Evolutionary conservation across 2,888 invertebrate species (phyloP).

Genomic region (Pandemis heparana): DNA sequence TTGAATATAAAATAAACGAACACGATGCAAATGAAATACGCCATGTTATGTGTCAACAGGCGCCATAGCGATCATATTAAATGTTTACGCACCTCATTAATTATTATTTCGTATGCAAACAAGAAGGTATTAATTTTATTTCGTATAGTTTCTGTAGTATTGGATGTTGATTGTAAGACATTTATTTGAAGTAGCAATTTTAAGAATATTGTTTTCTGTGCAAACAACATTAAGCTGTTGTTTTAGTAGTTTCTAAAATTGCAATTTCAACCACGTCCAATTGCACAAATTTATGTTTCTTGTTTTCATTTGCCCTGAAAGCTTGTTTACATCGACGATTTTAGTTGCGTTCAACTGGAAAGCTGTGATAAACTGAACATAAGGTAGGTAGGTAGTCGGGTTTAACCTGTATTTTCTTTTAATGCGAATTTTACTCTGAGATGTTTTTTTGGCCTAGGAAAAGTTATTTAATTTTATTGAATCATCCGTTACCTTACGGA

Average conservation of each 20-base stretch:
- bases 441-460: too few species aligned
- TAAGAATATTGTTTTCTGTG: slow-evolving; percentile 28
- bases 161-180: slow-evolving; percentile 12
- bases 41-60: slow-evolving; percentile 34
- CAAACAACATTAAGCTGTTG: slow-evolving; percentile 27
- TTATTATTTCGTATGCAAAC: slow-evolving; percentile 36
- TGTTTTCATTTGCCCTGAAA: slow-evolving; percentile 10
- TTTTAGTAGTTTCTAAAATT: slow-evolving; percentile 27
- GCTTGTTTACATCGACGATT: neutral
- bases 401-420: too few species aligned
- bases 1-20: slow-evolving; percentile 34
- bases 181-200: slow-evolving; percentile 29
- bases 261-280: slow-evolving; percentile 24
- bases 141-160: slow-evolving; percentile 15
- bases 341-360: neutral
- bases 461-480: too few species aligned
- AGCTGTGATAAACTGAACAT: neutral
- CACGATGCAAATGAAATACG: slow-evolving; percentile 34
- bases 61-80: slow-evolving; percentile 24
- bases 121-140: slow-evolving; percentile 29
- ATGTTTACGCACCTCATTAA: slow-evolving; percentile 30
- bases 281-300: slow-evolving; percentile 24
- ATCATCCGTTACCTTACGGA: too few species aligned
- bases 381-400: neutral
- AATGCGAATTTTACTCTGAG: too few species aligned